These are phyloP conservation scores for Muschampia plurimacula DNA, from an alignment of 2,888 invertebrate genomes.

Conservation along the genomic window DNA sequence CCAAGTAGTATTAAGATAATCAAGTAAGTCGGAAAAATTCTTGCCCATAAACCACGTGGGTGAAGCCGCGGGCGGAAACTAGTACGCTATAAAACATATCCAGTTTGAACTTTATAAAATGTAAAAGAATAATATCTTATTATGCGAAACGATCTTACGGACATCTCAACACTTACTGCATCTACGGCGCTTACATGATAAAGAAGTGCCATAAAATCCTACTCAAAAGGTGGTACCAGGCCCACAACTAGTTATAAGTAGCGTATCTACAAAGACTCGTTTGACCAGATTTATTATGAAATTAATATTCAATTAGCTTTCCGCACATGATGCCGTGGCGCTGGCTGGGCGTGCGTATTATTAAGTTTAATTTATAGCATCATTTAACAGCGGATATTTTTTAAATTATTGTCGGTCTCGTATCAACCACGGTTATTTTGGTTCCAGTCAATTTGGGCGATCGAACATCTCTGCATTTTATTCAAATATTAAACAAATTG, in stretches of 20 bases:
- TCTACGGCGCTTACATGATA: slow-evolving; percentile 2
- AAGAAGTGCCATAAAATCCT: slow-evolving; percentile 2
- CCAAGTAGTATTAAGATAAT: too few relatives aligned
- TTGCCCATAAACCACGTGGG: too few relatives aligned
- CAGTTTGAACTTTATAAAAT: not conserved
- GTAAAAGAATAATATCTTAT: not conserved
- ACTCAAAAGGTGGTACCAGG: not conserved
- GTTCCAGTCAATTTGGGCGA: slow-evolving; percentile 62
- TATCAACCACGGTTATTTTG: slow-evolving; percentile 64
- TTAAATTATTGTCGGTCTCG: slow-evolving; percentile 77
- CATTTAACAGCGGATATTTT: slow-evolving; percentile 81
- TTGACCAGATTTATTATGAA: slow-evolving; percentile 81
- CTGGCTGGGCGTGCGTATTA: slow-evolving; percentile 79
- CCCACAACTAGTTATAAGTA: slow-evolving; percentile 17
- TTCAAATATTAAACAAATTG: slow-evolving; percentile 4
- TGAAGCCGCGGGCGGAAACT: too few relatives aligned
- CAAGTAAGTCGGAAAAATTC: too few relatives aligned
- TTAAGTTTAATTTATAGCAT: slow-evolving; percentile 84
- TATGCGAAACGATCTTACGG: not conserved
- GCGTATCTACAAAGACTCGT: slow-evolving; percentile 62
- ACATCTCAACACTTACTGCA: not conserved
- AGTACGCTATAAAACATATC: too few relatives aligned
- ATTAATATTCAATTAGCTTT: slow-evolving; percentile 86
- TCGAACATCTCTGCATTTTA: slow-evolving; percentile 42
- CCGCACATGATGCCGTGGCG: slow-evolving; percentile 81